Percentiles rank a stretch among this genome's conserved stretches.
Conservation (phyloP, 1,140 invertebrate genomes). For the Conus betulinus region DNA sequence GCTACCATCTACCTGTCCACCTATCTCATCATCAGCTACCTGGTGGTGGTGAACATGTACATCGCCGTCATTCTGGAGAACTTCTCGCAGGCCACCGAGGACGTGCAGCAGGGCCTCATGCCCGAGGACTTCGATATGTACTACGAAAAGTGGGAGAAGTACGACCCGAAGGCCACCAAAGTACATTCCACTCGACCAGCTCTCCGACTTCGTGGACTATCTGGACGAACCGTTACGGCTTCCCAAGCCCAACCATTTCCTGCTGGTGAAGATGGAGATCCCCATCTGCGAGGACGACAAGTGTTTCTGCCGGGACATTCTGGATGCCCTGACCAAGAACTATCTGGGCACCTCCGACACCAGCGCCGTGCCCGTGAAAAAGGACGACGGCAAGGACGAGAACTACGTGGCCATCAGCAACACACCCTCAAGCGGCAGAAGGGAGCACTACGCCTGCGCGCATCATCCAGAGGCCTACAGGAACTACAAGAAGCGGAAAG, state of each 20-base stretch:
- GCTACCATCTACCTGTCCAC: slow-evolving; percentile 96
- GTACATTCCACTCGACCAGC: slow-evolving; percentile 86
- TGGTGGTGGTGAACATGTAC: slow-evolving; percentile 99
- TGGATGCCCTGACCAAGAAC: slow-evolving; percentile 93
- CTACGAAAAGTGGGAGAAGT: slow-evolving; percentile 99
- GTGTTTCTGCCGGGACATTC: slow-evolving; percentile 98
- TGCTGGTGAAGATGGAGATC: slow-evolving; percentile 99
- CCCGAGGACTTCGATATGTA: slow-evolving; percentile 99
- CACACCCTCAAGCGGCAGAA: slow-evolving; percentile 90
- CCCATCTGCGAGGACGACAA: slow-evolving; percentile 97
- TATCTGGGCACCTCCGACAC: slow-evolving; percentile 90
- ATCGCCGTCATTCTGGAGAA: slow-evolving; percentile 99
- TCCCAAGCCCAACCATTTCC: slow-evolving; percentile 98
- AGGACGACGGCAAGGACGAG: slow-evolving; percentile 82
- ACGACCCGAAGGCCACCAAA: slow-evolving; percentile 97
- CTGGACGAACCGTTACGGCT: slow-evolving; percentile 81
- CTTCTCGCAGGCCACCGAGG: slow-evolving; percentile 98
- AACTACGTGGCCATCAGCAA: slow-evolving; percentile 95
- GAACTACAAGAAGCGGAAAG: slow-evolving; percentile 56
- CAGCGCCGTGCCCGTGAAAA: slow-evolving; percentile 82
- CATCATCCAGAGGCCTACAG: slow-evolving; percentile 94
- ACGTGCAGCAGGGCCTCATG: slow-evolving; percentile 97
- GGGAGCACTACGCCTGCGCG: slow-evolving; percentile 98
- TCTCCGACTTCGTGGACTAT: slow-evolving; percentile 93
- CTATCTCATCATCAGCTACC: slow-evolving; percentile 97